Base-by-base conservation (phyloP, 2,888 invertebrate species). In the Ophion ellenae region DNA sequence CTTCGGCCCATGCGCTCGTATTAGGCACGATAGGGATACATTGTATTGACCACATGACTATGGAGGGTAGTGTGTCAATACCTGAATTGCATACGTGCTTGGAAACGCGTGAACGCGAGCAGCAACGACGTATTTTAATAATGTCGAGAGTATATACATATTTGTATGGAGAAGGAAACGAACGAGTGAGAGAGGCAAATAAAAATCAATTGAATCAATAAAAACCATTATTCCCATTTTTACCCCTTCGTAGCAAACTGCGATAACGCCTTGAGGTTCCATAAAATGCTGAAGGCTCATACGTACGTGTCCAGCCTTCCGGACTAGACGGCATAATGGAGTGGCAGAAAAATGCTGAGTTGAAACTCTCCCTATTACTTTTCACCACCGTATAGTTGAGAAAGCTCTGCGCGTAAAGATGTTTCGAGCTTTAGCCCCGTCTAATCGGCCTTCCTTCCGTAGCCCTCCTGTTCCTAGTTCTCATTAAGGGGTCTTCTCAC, bases 221-320 rank as follows among this genome's bases (percentile, higher is more conserved):
- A 88, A 86, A 86, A 84, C 86, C 85, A 86, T 84, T 86, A 86
- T 87, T 1, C 86, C 84, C 83, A 87, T 87, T 86, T 84, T 85
- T 84, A 82, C 70, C 45, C 69, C 74, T 61, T 63, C 64, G 28
- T 63, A 53, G 84, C 85, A 89, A 89, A 88, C 87, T 88, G 88
- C 88, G 89, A 89, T 90, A 90, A 90, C 89, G 88, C 88, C 89
- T 86, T 84, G 86, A 86, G 88, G 87, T 89, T 90, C 90, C 89
- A 90, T 89, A 90, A 90, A 88, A 90, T 87, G 88, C 89, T 90
- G 89, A 90, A 90, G 88, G 90, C 87, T 89, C 88, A 90, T 89
- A 91, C 90, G 90, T 89, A 91, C 90, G 90, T 90, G 90, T 88
- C 81, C 76, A 77, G 90, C 88, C 83, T 90, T 88, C 88, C 84